phyloP scores from a whole-genome alignment of 1,140 invertebrate species.

The Adelges cooleyi region DNA sequence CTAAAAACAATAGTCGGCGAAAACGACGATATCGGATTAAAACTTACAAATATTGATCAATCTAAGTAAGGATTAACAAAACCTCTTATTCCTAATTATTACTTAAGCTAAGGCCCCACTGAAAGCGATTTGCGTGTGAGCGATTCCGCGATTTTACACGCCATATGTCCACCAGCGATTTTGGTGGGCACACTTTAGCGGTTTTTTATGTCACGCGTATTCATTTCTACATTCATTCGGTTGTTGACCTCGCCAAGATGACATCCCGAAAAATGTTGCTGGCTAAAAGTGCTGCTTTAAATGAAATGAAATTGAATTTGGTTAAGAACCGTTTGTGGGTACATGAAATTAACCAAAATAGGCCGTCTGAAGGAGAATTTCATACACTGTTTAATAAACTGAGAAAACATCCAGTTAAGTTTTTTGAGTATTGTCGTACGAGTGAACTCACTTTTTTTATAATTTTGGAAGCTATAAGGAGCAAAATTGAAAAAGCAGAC shows the following conservation, averaged over 20 bases:
- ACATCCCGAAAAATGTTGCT: not conserved
- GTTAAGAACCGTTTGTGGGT: conserved; percentile 7
- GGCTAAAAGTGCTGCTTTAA: conserved; percentile 6
- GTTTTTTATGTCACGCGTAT: too few species aligned
- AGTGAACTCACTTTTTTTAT: conserved; percentile 1
- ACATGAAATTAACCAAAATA: not conserved
- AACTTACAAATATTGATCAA: too few species aligned
- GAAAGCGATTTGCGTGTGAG: too few species aligned
- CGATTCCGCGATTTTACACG: not conserved
- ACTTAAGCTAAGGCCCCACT: too few species aligned
- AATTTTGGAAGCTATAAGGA: conserved; percentile 1
- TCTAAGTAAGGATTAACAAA: too few species aligned
- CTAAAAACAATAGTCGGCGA: too few species aligned
- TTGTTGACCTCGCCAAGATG: not conserved
- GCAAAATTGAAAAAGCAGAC: not conserved
- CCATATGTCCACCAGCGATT: too few species aligned
- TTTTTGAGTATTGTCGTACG: conserved; percentile 3
- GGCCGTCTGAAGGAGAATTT: not conserved
- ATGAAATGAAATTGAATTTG: not conserved
- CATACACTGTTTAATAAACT: not conserved
- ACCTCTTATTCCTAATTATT: too few species aligned
- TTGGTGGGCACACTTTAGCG: too few species aligned
- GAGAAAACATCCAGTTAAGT: not conserved
- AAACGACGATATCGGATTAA: too few species aligned
- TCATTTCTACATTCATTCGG: not conserved